Conservation (phyloP, 2,113 vertebrate genomes). For the Empidonax alnorum region DNA sequence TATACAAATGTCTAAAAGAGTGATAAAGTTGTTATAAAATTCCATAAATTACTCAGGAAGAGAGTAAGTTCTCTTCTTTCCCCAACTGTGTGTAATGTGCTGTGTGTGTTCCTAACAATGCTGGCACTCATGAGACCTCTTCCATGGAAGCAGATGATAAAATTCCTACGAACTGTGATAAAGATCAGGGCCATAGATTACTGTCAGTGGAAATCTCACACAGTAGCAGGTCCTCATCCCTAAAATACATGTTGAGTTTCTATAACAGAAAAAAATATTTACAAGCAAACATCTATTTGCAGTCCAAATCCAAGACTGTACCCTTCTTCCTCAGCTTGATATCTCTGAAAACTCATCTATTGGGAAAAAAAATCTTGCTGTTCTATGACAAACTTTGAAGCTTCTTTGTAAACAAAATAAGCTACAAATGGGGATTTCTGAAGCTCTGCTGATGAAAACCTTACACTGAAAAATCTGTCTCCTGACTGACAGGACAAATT, state of each 20-base stretch:
- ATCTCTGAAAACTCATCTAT: not conserved
- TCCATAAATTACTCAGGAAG: not conserved
- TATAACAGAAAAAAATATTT: not conserved
- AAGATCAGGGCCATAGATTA: not conserved
- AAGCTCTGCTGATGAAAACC: not conserved
- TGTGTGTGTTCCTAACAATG: not conserved
- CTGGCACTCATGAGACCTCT: not conserved
- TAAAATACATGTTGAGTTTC: not conserved
- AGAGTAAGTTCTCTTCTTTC: not conserved
- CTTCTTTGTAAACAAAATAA: not conserved
- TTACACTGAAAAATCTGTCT: not conserved
- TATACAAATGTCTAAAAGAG: not conserved
- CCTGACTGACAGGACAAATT: not conserved
- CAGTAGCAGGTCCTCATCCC: not conserved
- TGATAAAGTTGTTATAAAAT: not conserved
- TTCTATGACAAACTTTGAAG: not conserved
- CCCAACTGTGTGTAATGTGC: not conserved
- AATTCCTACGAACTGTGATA: not conserved
- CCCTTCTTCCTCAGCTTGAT: conserved; percentile 13
- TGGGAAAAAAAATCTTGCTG: not conserved
- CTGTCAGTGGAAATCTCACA: not conserved
- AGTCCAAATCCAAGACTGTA: not conserved
- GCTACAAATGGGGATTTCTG: not conserved
- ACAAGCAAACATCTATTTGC: not conserved
- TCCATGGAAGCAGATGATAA: not conserved